phyloP scores from a whole-genome alignment of 30 jellyfish, hydroid and myxozoan species.

The Aurelia sp. region DNA sequence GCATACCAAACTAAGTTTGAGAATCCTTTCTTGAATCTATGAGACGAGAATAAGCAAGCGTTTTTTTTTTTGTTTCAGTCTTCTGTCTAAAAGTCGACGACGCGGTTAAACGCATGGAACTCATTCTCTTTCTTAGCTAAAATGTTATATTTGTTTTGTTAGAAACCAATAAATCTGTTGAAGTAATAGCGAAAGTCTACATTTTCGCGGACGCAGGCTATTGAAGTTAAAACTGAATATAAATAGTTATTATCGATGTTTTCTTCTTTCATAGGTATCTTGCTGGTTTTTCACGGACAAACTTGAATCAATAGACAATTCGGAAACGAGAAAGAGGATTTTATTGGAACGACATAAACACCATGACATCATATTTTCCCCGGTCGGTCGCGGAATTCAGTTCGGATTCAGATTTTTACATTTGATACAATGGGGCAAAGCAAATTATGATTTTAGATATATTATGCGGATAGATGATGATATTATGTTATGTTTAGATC shows the following conservation, averaged over 20 bases:
- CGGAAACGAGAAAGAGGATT: neutral
- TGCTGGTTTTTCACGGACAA: constrained; percentile 5
- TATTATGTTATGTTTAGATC: constrained; percentile 69
- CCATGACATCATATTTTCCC: constrained; percentile 50
- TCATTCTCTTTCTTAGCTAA: too few species aligned
- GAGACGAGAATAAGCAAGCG: too few species aligned
- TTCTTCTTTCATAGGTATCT: neutral
- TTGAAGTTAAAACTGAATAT: neutral
- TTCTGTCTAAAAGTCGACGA: too few species aligned
- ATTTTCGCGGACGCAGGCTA: too few species aligned
- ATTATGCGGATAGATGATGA: constrained; percentile 67
- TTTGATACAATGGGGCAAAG: constrained; percentile 57
- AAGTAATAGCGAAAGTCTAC: too few species aligned
- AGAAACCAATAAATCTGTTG: too few species aligned
- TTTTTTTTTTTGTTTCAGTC: too few species aligned
- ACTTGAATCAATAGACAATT: neutral
- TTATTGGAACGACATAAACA: constrained; percentile 16
- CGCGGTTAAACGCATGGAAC: too few species aligned
- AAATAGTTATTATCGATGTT: neutral
- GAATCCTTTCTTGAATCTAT: too few species aligned
- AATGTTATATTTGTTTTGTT: too few species aligned
- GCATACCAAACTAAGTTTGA: too few species aligned
- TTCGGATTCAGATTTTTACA: constrained; percentile 63
- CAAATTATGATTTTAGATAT: constrained; percentile 44
- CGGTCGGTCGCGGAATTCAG: constrained; percentile 42